Conservation (phyloP, 64 coral and sea anemone species). For the Hydrozoanthus tunicans region DNA sequence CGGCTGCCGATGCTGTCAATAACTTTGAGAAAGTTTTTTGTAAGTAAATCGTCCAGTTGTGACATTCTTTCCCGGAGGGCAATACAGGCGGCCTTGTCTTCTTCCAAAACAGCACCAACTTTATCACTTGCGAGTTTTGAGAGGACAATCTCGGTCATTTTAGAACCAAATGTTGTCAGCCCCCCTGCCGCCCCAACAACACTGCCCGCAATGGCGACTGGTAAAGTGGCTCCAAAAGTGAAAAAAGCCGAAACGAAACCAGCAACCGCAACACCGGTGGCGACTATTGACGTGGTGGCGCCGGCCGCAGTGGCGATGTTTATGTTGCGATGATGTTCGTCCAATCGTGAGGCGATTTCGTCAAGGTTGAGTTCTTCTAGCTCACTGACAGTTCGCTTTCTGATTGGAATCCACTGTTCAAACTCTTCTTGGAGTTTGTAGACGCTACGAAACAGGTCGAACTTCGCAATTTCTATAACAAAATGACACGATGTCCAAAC, state of each 20-base stretch:
- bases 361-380: slow-evolving; percentile 61
- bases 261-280: slow-evolving; percentile 60
- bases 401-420: slow-evolving; percentile 65
- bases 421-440: slow-evolving; percentile 61
- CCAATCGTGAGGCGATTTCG: slow-evolving; percentile 21
- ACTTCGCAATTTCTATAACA: slow-evolving; percentile 58
- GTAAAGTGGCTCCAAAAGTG: slow-evolving; percentile 71
- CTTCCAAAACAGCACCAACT: slow-evolving; percentile 42
- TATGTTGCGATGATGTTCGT: slow-evolving; percentile 65
- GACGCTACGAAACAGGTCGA: slow-evolving; percentile 49
- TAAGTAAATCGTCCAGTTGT: slow-evolving; percentile 35
- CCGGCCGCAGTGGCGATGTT: slow-evolving; percentile 70
- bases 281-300: slow-evolving; percentile 64
- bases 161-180: slow-evolving; percentile 65
- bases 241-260: slow-evolving; percentile 66
- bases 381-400: slow-evolving; percentile 54
- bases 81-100: slow-evolving; percentile 58
- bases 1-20: neutral
- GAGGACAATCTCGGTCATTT: slow-evolving; percentile 53
- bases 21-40: slow-evolving; percentile 54
- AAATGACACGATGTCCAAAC: neutral
- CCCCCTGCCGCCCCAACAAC: slow-evolving; percentile 60
- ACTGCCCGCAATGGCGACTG: slow-evolving; percentile 59
- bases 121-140: slow-evolving; percentile 54
- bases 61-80: slow-evolving; percentile 50